Base-by-base conservation (phyloP, 2,113 vertebrate species). In the Scopus umbretta region DNA sequence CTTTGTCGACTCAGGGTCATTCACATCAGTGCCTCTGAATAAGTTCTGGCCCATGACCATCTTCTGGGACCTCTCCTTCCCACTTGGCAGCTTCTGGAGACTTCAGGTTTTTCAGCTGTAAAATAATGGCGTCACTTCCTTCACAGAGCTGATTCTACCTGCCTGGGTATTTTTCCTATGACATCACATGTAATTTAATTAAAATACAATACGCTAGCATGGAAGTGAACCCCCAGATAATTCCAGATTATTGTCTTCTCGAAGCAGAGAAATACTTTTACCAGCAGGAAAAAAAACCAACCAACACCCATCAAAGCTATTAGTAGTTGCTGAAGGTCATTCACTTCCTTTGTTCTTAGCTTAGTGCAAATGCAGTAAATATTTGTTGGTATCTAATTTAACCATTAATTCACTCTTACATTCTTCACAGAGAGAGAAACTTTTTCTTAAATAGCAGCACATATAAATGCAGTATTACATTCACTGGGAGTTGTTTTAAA, bases 1-100 rank as follows among this genome's bases (percentile, higher is more conserved):
- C 74, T 90, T 90, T 58, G 15, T 62, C 0, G 0, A 6, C 59
- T 52, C 3, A 1, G 4, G 13, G 19, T 55, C 43, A 43, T 86
- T 75, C 19, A 42, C 13, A 61, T 52, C 29, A 58, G 19, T 32
- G 38, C 36, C 38, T 12, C 45, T 58, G 14, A 62, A 20, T 52
- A 75, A 10, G 16, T 63, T 29, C 56, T 55, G 49, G 20, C n/a
- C 47, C 17, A 3, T 29, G 26, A 68, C 26, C 43, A 32, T 53
- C 38, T 65, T 85, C 42, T 82, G 62, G 17, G 40, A 68, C 53
- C 11, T 75, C 52, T 81, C 42, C 34, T 73, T 92, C 45, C 30
- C 20, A 15, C 27, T 29, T 59, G 50, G 16, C 38, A 90, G 32
- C 32, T 90, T 74, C 50, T 90, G 27, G 38, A 74, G 15, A 53